Percentiles rank a stretch among this genome's conserved stretches.
Conservation (phyloP, 2,113 vertebrate species). For the Mirounga angustirostris region DNA sequence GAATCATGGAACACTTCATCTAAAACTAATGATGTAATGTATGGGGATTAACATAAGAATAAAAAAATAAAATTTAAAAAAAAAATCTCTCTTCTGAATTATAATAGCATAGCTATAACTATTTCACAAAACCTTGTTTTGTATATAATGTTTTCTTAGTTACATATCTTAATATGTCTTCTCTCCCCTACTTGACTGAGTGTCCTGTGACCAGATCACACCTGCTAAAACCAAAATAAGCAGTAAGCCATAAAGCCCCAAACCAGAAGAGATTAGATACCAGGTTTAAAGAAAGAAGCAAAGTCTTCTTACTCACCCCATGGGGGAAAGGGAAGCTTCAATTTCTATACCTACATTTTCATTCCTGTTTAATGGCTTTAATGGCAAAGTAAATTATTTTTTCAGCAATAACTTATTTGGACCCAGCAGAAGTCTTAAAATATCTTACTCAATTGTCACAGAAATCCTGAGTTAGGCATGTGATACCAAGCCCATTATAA, state of each 20-base stretch:
- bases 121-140: constrained; percentile 28
- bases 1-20: too few species aligned
- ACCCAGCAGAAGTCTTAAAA: not conserved
- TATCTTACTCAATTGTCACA: not conserved
- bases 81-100: not conserved
- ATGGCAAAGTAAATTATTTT: not conserved
- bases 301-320: not conserved
- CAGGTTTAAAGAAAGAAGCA: not conserved
- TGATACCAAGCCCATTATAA: not conserved
- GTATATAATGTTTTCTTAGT: not conserved
- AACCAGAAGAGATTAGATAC: not conserved
- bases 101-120: not conserved
- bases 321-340: too few species aligned
- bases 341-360: not conserved
- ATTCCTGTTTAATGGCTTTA: not conserved
- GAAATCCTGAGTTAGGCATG: not conserved
- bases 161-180: not conserved
- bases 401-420: not conserved
- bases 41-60: too few species aligned
- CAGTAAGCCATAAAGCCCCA: not conserved
- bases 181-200: not conserved
- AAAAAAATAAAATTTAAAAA: too few species aligned
- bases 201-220: not conserved
- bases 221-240: constrained; percentile 3
- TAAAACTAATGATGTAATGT: too few species aligned